Conservation (phyloP, 2,888 invertebrate species). For the Xestia rhomboidea region DNA sequence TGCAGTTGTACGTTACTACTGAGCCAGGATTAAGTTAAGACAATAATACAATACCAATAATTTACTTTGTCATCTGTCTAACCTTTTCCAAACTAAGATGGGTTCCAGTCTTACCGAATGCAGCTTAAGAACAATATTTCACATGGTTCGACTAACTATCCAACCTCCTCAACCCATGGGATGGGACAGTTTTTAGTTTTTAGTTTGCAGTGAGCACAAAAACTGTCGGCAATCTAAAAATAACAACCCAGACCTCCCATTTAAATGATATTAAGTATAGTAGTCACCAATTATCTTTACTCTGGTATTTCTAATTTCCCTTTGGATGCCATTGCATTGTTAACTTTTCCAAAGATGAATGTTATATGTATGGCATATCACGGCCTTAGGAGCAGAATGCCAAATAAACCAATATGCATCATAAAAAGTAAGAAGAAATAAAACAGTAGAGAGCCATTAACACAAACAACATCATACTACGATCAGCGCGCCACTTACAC, state of each 20-base stretch:
- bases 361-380: not conserved
- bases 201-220: too few species aligned
- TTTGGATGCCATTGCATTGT: not conserved
- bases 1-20: not conserved
- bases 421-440: not conserved
- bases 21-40: not conserved
- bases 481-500: conserved; percentile 26
- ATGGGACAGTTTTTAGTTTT: too few species aligned
- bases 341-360: not conserved
- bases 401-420: not conserved
- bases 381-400: not conserved
- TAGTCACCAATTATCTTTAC: too few species aligned
- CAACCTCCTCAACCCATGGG: not conserved
- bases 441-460: conserved; percentile 7
- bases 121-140: not conserved
- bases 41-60: not conserved
- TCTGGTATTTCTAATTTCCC: not conserved
- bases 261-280: not conserved
- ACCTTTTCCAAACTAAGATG: not conserved
- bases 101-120: not conserved
- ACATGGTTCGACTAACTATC: not conserved
- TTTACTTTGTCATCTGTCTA: not conserved
- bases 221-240: not conserved
- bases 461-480: conserved; percentile 12
- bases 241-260: not conserved